These are phyloP conservation scores for Heliconius hewitsoni DNA, from an alignment of 1,140 invertebrate species.

Conservation along the genomic window DNA sequence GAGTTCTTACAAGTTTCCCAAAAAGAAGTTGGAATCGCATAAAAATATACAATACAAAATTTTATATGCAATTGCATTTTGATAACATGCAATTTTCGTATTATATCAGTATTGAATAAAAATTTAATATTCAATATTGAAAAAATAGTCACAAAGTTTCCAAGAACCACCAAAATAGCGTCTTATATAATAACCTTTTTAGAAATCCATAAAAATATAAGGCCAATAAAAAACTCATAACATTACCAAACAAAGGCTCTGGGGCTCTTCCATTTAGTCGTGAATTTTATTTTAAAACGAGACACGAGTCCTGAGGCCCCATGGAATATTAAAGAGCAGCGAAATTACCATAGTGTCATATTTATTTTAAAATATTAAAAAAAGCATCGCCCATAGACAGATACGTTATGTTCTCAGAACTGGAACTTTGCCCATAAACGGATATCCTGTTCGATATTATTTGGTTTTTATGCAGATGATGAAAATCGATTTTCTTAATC, in stretches of 20 bases:
- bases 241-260: constrained; percentile 59
- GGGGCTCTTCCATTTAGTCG: constrained; percentile 45
- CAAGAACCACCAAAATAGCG: not conserved
- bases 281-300: constrained; percentile 52
- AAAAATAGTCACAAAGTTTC: not conserved
- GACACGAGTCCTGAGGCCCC: constrained; percentile 42
- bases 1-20: not conserved
- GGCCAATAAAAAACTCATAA: constrained; percentile 28
- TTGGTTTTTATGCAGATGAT: not conserved
- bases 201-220: constrained; percentile 29
- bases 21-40: not conserved
- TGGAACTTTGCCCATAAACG: constrained; percentile 13
- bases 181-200: constrained; percentile 18
- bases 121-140: not conserved
- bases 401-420: constrained; percentile 12
- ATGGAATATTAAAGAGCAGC: constrained; percentile 51
- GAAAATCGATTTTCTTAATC: not conserved
- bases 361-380: constrained; percentile 34
- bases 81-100: too few species aligned
- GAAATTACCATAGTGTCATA: constrained; percentile 46
- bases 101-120: too few species aligned
- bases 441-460: not conserved
- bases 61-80: too few species aligned
- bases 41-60: not conserved
- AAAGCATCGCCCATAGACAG: not conserved